Percentiles rank a stretch among this genome's conserved stretches.
Evolutionary conservation across 2,113 vertebrate species (phyloP).

Genomic region (Ptychochromis oligacanthus): DNA sequence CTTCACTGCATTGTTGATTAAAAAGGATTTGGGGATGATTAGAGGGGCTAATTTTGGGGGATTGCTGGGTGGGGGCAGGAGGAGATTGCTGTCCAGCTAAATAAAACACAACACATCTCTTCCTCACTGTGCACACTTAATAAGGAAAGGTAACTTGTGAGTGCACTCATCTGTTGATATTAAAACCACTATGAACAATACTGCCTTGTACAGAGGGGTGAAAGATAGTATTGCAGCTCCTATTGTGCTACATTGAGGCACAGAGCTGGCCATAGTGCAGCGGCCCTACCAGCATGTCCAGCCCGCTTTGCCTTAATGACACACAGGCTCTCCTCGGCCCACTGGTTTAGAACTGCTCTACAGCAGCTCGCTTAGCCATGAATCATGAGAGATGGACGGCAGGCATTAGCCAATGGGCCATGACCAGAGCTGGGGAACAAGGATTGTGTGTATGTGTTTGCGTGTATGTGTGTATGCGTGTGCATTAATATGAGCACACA

Average conservation of each 20-base stretch:
- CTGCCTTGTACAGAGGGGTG: background rate
- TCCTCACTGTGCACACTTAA: constrained; percentile 6
- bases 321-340: constrained; percentile 62
- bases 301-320: constrained; percentile 72
- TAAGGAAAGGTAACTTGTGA: background rate
- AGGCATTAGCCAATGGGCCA: constrained; percentile 71
- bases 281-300: constrained; percentile 51
- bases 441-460: constrained; percentile 8
- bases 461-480: constrained; percentile 38
- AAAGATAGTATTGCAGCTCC: constrained; percentile 9
- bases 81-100: constrained; percentile 21
- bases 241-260: constrained; percentile 22
- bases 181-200: constrained; percentile 26
- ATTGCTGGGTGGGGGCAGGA: background rate
- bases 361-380: constrained; percentile 68
- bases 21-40: constrained; percentile 53
- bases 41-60: constrained; percentile 48
- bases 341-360: constrained; percentile 74
- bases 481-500: constrained; percentile 30
- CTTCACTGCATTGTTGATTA: constrained; percentile 57
- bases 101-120: constrained; percentile 37
- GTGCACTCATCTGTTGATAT: constrained; percentile 46
- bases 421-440: constrained; percentile 64
- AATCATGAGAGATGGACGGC: constrained; percentile 73
- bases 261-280: constrained; percentile 33